Percentiles rank a stretch among this genome's conserved stretches.
phyloP scores from a whole-genome alignment of 2,888 invertebrate species.

The Agrochola lota region DNA sequence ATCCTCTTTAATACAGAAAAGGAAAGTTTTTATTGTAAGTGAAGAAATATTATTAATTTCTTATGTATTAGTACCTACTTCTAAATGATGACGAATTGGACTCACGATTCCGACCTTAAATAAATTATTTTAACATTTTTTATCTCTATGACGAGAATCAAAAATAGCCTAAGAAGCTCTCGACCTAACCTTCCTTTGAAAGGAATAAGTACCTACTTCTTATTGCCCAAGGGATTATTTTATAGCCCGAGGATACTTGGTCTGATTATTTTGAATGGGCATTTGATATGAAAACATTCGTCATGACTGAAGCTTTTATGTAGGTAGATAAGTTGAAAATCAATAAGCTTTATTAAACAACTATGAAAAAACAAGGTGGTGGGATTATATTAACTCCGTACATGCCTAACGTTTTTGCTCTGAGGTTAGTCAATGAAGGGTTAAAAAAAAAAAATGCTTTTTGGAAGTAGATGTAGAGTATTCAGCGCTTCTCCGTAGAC shows the following conservation, averaged over 20 bases:
- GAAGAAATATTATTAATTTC: background rate
- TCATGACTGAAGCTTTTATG: background rate
- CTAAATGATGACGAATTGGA: background rate
- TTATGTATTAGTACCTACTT: background rate
- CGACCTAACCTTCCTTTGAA: constrained; percentile 22
- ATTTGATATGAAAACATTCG: constrained; percentile 12
- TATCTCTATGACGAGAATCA: constrained; percentile 9
- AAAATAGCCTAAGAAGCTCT: constrained; percentile 28
- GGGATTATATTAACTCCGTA: too few species aligned
- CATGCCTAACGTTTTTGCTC: too few species aligned
- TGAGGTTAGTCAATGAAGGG: background rate
- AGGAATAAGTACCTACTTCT: constrained; percentile 31
- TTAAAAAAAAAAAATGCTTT: too few species aligned
- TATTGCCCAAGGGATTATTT: constrained; percentile 23
- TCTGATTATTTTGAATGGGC: constrained; percentile 23
- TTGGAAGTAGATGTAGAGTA: too few species aligned
- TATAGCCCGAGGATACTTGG: constrained; percentile 3
- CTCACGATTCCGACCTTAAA: background rate
- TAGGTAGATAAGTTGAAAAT: background rate
- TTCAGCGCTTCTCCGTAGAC: too few species aligned
- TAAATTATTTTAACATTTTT: constrained; percentile 26
- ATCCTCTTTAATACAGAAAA: background rate
- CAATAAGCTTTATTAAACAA: background rate
- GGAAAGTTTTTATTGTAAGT: background rate
- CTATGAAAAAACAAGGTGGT: background rate